Conservation (phyloP, 2,113 vertebrate genomes). For the Chamaea fasciata region DNA sequence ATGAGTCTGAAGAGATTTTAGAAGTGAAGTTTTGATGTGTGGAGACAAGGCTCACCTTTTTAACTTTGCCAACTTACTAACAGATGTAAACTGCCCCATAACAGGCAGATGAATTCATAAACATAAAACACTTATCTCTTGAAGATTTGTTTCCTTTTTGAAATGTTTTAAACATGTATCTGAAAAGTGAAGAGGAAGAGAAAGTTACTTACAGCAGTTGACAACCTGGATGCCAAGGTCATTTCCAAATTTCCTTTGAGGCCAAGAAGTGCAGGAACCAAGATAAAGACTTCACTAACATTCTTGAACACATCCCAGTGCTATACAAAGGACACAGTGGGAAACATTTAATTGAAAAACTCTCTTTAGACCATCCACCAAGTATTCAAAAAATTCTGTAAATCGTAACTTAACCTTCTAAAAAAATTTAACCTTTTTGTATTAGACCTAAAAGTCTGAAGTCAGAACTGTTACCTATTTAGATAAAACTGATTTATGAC, state of each 20-base stretch:
- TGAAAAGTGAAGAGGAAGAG: background rate
- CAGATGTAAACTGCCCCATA: background rate
- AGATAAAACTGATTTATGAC: background rate
- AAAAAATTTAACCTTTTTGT: background rate
- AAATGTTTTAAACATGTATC: background rate
- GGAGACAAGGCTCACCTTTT: background rate
- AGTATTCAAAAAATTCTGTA: background rate
- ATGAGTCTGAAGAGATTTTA: background rate
- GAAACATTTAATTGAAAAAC: background rate
- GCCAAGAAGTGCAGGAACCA: slow-evolving; percentile 94
- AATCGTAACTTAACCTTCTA: background rate
- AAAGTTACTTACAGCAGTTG: slow-evolving; percentile 87
- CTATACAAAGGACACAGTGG: slow-evolving; percentile 64
- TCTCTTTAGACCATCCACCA: background rate
- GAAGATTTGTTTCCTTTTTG: background rate
- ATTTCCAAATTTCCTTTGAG: slow-evolving; percentile 99
- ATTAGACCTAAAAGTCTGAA: background rate
- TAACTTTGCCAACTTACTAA: background rate
- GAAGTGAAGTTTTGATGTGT: background rate
- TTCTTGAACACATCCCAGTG: slow-evolving; percentile 96
- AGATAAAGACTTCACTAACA: slow-evolving; percentile 96
- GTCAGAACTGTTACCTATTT: background rate
- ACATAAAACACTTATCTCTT: background rate
- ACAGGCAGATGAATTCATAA: background rate
- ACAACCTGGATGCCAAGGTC: slow-evolving; percentile 95